Conservation (phyloP, 2,113 vertebrate genomes). For the Nothocercus nigrocapillus region DNA sequence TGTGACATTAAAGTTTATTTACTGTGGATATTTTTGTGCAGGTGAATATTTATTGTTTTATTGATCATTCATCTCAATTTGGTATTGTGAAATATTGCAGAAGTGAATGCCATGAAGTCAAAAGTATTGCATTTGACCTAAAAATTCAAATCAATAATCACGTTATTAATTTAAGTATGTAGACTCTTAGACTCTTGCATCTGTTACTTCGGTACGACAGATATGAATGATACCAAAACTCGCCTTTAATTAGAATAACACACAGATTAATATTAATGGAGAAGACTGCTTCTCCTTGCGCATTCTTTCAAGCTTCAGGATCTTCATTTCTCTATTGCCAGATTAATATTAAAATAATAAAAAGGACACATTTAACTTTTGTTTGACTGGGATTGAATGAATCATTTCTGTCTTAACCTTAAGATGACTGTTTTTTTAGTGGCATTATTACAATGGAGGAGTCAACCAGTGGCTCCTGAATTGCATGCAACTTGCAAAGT, state of each 20-base stretch:
- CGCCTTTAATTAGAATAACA: neutral
- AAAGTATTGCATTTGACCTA: neutral
- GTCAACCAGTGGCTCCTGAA: neutral
- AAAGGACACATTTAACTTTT: neutral
- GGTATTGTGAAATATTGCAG: neutral
- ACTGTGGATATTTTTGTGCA: neutral
- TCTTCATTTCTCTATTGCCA: neutral
- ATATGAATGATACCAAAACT: accelerated
- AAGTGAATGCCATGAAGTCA: neutral
- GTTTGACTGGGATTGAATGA: neutral
- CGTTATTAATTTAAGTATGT: neutral
- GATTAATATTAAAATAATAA: neutral
- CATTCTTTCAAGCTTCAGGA: neutral
- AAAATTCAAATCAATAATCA: neutral
- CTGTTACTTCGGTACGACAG: neutral
- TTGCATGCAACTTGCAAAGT: neutral
- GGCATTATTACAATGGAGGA: neutral
- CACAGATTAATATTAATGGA: neutral
- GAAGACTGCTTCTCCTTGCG: neutral
- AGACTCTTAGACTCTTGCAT: neutral
- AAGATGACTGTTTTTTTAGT: neutral
- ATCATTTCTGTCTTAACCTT: neutral
- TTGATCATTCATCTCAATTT: neutral
- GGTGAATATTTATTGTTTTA: neutral
- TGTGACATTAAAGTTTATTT: neutral